Base-by-base conservation (phyloP, 2,797 vertebrate species). In the Parotocinclus haroldoi region DNA sequence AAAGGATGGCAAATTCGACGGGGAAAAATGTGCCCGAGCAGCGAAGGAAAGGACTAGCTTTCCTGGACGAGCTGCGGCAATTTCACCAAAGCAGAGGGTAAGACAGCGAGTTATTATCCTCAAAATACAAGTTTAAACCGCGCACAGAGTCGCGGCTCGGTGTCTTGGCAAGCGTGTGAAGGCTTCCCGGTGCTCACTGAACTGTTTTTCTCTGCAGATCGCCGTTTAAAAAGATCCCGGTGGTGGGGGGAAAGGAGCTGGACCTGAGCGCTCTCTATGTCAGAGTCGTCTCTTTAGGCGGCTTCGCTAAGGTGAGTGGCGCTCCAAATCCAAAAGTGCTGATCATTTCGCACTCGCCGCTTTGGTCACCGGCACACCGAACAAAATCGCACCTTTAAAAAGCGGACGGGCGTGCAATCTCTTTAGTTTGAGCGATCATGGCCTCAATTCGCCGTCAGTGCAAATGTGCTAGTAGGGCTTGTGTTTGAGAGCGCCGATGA, bases 1-100 rank as follows among this genome's bases (percentile, higher is more conserved):
- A 88, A 89, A 94, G 88, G 85, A 98, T 97, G 96, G 94, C 95
- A 89, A 96, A 94, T 92, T 95, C 95, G 92, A 95, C 95, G 90
- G 96, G 94, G 86, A 99, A 98, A 94, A 94, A 92, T 88, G 90
- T 93, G 88, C 93, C 92, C 88, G 95, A 95, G 87, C 95, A 96
- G 88, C 95, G 95, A 84, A 97, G 96, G 91, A 99, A 97, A 91
- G 95, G 96, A 92, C 95, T 94, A 90, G 96, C 96, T 92, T 99
- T 98, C 92, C 93, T 99, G 95, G 95, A 98, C 89, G 96, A 99
- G 95, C 96, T 99, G 96, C 96, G 96, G 95, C 96, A 99, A 92
- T 98, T 99, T 89, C 96, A 99, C 94, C 95, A 96, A 89, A 96
- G 95, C 95, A 91, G 96, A 96, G 96, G 96, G 96, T 98, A 91